A percentile compares a stretch with the other conserved stretches of the same genome.
phyloP scores from a whole-genome alignment of 2,113 vertebrate genomes.

The Neotoma lepida region DNA sequence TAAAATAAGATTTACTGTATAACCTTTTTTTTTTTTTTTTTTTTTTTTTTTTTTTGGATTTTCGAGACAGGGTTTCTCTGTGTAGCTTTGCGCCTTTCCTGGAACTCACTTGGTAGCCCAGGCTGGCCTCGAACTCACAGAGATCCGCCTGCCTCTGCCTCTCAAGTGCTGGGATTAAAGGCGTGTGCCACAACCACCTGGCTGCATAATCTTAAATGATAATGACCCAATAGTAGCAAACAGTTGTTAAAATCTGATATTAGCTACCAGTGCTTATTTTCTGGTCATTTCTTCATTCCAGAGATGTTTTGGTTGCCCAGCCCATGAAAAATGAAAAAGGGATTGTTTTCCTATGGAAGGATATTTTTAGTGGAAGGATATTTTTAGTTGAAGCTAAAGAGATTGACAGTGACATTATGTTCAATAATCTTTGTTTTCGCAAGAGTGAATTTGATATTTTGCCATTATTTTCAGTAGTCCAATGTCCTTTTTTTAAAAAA shows the following conservation, averaged over 20 bases:
- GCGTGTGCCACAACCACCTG: too few relatives aligned
- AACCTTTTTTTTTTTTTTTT: too few relatives aligned
- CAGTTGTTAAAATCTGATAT: constrained; percentile 79
- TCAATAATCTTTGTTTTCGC: constrained; percentile 46
- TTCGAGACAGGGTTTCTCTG: too few relatives aligned
- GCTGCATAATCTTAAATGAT: constrained; percentile 85
- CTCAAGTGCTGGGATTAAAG: too few relatives aligned
- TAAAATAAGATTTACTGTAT: constrained; percentile 77
- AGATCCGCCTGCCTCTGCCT: too few relatives aligned
- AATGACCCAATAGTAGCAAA: constrained; percentile 89
- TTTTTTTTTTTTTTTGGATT: too few relatives aligned
- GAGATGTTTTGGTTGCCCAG: constrained; percentile 90
- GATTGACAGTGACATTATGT: constrained; percentile 91
- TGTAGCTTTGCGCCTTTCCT: too few relatives aligned
- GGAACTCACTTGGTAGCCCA: too few relatives aligned
- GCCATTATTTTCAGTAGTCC: neutral
- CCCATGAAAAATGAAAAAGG: constrained; percentile 88
- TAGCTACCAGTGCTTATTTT: constrained; percentile 89
- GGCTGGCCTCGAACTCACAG: too few relatives aligned
- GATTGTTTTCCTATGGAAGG: constrained; percentile 95
- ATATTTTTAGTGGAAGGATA: too few relatives aligned
- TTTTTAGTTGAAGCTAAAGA: constrained; percentile 89
- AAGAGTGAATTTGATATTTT: neutral
- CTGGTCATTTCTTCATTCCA: constrained; percentile 94
- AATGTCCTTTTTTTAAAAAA: too few relatives aligned